A percentile compares a stretch with the other conserved stretches of the same genome.
Conservation (phyloP, 2,797 vertebrate genomes). For the Poeciliopsis paucimaculata region DNA sequence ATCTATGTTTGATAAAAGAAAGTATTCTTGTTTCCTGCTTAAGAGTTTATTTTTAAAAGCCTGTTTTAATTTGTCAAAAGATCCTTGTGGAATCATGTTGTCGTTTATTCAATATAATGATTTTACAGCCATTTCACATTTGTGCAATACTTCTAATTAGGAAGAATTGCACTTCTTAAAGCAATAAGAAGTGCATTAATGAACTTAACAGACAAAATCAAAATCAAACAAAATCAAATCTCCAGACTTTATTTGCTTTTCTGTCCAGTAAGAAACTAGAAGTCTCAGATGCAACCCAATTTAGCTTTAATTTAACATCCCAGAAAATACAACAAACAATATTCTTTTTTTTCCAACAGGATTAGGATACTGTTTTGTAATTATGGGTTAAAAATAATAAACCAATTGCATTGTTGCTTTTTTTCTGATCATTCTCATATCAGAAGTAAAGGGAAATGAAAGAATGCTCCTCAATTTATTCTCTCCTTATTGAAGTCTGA, state of each 20-base stretch:
- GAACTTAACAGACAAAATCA: no score
- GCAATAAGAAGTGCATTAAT: no score
- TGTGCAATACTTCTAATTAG: background rate
- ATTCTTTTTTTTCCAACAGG: background rate
- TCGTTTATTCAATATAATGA: background rate
- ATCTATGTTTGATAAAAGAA: background rate
- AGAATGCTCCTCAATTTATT: background rate
- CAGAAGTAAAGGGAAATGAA: background rate
- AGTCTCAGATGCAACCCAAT: no score
- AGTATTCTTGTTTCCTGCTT: no score
- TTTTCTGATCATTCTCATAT: background rate
- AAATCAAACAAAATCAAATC: background rate
- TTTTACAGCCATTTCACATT: background rate
- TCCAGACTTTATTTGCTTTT: background rate
- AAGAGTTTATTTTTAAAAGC: background rate
- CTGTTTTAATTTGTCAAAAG: background rate
- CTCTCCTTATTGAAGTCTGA: background rate
- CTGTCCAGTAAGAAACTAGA: background rate
- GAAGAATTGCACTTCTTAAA: no score
- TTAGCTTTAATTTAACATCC: background rate
- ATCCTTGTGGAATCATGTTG: background rate
- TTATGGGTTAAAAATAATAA: background rate
- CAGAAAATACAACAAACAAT: background rate
- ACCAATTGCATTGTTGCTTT: background rate
- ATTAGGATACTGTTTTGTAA: background rate